Evolutionary conservation across 2,113 vertebrate species (phyloP), one percentile per base, ranked within the genome.

Genomic region (Ia io): DNA sequence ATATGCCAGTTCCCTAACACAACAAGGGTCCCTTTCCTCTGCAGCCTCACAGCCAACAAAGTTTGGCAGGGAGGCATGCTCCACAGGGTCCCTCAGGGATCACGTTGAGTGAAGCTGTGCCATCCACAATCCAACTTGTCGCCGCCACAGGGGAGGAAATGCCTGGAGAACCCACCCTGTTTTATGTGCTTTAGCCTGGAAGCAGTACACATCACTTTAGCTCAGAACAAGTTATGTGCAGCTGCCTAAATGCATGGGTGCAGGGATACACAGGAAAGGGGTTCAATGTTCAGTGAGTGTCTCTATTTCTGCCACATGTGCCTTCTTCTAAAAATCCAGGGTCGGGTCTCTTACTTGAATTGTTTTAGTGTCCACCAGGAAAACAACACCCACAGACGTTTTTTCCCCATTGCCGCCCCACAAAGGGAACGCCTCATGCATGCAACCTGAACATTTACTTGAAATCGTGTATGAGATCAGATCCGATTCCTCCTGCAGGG

Each of bases 401-500:
- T 4, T 30, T 1, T 59, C 13, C 1, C 35, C 16, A 65, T 5
- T 1, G 6, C 9, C 20, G 63, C 6, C 14, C 10, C 18, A 35
- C 37, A 73, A 44, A 80, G 9, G 12, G 69, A 82, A 51, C 3
- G 56, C 13, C 5, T 14, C 25, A 69, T 25, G 17, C 47, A 59
- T 8, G 63, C 47, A 78, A 51, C 16, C 59, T 63, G 17, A 44
- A 94, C 8, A 44, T 61, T 91, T 78, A 74, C 84, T 93, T 56
- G 9, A 61, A 86, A 71, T 35, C 32, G 4, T 70, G 4, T 87
- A 4, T 32, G 59, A 30, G 59, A 85, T 73, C 51, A 25, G 8
- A 84, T 51, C 73, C 40, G 32, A 65, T 90, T 93, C 28, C 71
- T 80, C 20, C 32, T 32, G 5, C 67, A 37, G 8, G 91, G 93